These are phyloP conservation scores for Rhinella marina DNA, from an alignment of 2,797 vertebrate species.

Conservation along the genomic window DNA sequence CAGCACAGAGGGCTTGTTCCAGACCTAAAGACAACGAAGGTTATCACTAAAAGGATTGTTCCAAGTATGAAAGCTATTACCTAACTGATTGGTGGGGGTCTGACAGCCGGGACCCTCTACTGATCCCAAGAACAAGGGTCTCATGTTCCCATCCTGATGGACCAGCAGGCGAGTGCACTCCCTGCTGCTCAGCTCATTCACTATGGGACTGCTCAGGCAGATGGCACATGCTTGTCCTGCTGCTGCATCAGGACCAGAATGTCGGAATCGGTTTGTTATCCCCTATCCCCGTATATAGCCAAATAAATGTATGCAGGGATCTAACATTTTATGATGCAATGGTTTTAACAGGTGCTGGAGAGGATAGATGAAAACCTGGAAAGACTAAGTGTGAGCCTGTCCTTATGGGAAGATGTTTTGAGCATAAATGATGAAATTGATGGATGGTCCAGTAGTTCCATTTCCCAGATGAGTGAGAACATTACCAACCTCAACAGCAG, in stretches of 20 bases:
- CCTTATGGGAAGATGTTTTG: slow-evolving; percentile 88
- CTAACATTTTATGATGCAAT: background rate
- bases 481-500: slow-evolving; percentile 80
- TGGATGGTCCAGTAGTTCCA: slow-evolving; percentile 80
- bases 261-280: too few relatives aligned
- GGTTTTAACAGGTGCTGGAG: slow-evolving; percentile 81
- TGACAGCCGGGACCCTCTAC: too few relatives aligned
- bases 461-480: slow-evolving; percentile 81
- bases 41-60: background rate
- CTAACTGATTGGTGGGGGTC: too few relatives aligned
- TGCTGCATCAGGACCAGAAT: too few relatives aligned
- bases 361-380: slow-evolving; percentile 86
- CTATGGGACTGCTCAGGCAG: too few relatives aligned
- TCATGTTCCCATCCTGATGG: too few relatives aligned
- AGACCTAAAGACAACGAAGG: background rate
- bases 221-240: too few relatives aligned
- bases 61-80: too few relatives aligned
- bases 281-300: background rate
- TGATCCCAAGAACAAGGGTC: too few relatives aligned
- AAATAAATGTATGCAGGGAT: background rate
- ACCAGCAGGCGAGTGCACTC: too few relatives aligned
- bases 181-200: too few relatives aligned
- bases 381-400: slow-evolving; percentile 76
- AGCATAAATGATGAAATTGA: slow-evolving; percentile 84
- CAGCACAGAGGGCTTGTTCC: background rate